phyloP scores from a whole-genome alignment of 2,888 invertebrate species.

The Aporophyla nigra region DNA sequence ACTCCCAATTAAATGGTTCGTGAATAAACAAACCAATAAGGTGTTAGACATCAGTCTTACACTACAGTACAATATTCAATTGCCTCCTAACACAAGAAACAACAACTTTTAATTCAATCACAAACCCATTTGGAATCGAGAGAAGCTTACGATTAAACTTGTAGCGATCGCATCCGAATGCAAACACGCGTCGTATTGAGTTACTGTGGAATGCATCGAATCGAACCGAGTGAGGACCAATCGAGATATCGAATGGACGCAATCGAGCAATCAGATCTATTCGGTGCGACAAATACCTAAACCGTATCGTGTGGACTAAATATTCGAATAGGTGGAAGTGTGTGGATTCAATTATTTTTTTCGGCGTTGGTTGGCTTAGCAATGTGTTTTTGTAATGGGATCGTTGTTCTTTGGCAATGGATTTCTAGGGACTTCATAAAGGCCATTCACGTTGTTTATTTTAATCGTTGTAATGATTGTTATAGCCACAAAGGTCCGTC shows the following conservation, averaged over 20 bases:
- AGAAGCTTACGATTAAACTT: conserved; percentile 67
- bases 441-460: neutral
- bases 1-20: too few relatives aligned
- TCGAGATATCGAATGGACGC: conserved; percentile 78
- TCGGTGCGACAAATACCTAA: conserved; percentile 57
- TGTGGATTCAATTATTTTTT: conserved; percentile 47
- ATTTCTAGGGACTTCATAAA: neutral
- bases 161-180: conserved; percentile 76
- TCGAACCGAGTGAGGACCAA: conserved; percentile 71
- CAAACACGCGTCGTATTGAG: conserved; percentile 80
- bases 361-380: conserved; percentile 1
- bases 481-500: too few relatives aligned
- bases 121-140: conserved; percentile 38
- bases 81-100: conserved; percentile 6
- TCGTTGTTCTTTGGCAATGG: neutral
- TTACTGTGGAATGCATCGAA: conserved; percentile 71
- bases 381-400: conserved; percentile 16
- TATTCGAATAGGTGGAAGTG: conserved; percentile 38
- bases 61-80: neutral
- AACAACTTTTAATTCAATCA: conserved; percentile 52
- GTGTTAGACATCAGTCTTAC: neutral
- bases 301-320: conserved; percentile 43
- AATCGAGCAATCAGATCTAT: conserved; percentile 79
- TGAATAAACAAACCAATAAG: neutral
- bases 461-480: neutral